These are phyloP conservation scores for Pogona vitticeps DNA, from an alignment of 2,113 vertebrate genomes.

Conservation along the genomic window DNA sequence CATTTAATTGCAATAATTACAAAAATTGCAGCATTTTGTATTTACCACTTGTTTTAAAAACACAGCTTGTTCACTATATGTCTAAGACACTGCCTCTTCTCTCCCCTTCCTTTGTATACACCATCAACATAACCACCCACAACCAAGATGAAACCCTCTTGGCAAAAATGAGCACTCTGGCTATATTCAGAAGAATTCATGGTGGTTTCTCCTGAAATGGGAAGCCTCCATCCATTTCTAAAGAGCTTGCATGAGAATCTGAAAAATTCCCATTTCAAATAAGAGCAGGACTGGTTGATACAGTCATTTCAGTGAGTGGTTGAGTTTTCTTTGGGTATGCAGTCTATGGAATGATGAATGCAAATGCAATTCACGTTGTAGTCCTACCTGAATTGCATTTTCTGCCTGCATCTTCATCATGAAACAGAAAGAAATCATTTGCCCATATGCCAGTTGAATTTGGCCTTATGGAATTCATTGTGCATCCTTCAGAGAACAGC, in stretches of 20 bases:
- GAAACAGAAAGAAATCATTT: too few species aligned
- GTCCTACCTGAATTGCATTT: too few species aligned
- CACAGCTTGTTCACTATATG: not conserved
- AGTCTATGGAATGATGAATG: not conserved
- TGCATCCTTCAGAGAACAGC: too few species aligned
- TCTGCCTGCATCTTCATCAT: too few species aligned
- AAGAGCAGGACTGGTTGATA: too few species aligned
- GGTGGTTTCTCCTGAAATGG: not conserved
- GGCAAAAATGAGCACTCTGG: not conserved
- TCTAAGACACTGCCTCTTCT: not conserved
- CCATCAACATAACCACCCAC: not conserved
- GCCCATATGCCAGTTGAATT: too few species aligned
- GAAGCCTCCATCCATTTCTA: not conserved
- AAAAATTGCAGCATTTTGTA: constrained; percentile 22
- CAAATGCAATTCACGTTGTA: too few species aligned
- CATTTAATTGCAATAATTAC: constrained; percentile 28
- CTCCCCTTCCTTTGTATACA: not conserved
- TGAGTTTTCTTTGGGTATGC: not conserved
- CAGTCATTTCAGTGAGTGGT: not conserved
- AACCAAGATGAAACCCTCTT: not conserved
- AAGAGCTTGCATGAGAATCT: not conserved
- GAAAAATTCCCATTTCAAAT: not conserved
- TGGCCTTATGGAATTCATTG: too few species aligned
- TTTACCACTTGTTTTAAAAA: not conserved
- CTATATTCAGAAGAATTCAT: not conserved